Conservation (phyloP, 2,113 vertebrate species). For the Noctilio leporinus region DNA sequence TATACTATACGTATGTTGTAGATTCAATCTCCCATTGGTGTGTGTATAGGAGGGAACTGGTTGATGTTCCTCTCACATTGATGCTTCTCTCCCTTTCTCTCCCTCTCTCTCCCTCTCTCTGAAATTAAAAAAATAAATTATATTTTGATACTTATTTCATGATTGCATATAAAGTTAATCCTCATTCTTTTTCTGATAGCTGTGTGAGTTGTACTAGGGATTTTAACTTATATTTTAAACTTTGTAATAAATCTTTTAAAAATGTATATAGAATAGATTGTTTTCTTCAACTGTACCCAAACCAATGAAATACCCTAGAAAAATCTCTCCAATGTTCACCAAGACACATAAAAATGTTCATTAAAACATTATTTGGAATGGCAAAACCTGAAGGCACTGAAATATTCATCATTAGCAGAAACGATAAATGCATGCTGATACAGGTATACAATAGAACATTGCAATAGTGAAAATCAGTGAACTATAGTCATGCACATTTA, state of each 20-base stretch:
- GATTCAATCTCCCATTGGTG: too few relatives aligned
- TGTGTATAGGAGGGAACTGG: too few relatives aligned
- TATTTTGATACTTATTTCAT: neutral
- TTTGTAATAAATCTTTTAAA: neutral
- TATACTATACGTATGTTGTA: too few relatives aligned
- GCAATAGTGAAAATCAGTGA: neutral
- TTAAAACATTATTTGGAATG: neutral
- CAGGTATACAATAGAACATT: neutral
- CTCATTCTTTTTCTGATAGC: neutral
- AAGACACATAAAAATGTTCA: neutral
- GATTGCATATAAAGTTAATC: neutral
- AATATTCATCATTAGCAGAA: neutral
- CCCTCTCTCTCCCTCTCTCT: too few relatives aligned
- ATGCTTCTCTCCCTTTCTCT: too few relatives aligned
- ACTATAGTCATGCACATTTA: neutral
- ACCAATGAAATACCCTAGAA: neutral
- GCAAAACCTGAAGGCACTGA: neutral
- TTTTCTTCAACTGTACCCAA: neutral
- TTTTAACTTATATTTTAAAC: neutral
- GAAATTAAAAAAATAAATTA: neutral
- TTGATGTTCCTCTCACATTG: too few relatives aligned
- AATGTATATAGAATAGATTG: neutral
- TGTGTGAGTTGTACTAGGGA: neutral
- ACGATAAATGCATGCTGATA: neutral
- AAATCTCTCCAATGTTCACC: neutral